These are phyloP conservation scores for Microctenopoma steveboyesi DNA, from an alignment of 2,797 vertebrate genomes.

Conservation along the genomic window DNA sequence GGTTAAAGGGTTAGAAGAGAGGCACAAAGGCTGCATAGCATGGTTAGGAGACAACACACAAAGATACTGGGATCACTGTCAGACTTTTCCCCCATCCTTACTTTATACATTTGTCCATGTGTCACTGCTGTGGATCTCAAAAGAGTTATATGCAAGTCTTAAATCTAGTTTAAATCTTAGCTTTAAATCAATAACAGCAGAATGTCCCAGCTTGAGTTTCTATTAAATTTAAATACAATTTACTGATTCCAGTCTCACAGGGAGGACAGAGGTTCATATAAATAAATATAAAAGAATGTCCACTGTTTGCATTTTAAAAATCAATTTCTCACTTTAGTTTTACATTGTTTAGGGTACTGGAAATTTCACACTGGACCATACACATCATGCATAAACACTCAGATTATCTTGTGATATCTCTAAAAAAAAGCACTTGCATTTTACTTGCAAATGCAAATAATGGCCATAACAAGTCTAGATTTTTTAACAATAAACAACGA, in stretches of 20 bases:
- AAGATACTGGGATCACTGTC: constrained; percentile 66
- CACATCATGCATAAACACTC: constrained; percentile 38
- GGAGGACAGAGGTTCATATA: constrained; percentile 43
- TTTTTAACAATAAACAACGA: background rate
- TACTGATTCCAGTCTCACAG: constrained; percentile 38
- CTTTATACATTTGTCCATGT: constrained; percentile 72
- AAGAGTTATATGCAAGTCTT: constrained; percentile 73
- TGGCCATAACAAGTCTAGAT: background rate
- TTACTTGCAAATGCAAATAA: background rate
- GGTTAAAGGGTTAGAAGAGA: constrained; percentile 63
- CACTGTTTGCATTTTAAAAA: constrained; percentile 7
- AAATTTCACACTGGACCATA: constrained; percentile 10
- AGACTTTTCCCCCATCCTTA: constrained; percentile 73
- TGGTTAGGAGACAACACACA: constrained; percentile 77
- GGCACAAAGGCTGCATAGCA: constrained; percentile 72
- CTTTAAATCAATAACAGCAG: constrained; percentile 26
- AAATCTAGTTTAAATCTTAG: constrained; percentile 51
- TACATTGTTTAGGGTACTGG: background rate
- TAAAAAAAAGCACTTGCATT: background rate
- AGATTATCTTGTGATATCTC: constrained; percentile 5
- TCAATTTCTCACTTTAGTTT: constrained; percentile 8
- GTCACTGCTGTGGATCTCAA: constrained; percentile 80
- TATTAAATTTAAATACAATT: constrained; percentile 22
- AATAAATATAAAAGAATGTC: constrained; percentile 18
- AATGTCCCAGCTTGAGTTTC: background rate